A percentile compares a stretch with the other conserved stretches of the same genome.
Evolutionary conservation across 23 tunicate genomes (phyloP).

Genomic region (Oikopleura albicans): DNA sequence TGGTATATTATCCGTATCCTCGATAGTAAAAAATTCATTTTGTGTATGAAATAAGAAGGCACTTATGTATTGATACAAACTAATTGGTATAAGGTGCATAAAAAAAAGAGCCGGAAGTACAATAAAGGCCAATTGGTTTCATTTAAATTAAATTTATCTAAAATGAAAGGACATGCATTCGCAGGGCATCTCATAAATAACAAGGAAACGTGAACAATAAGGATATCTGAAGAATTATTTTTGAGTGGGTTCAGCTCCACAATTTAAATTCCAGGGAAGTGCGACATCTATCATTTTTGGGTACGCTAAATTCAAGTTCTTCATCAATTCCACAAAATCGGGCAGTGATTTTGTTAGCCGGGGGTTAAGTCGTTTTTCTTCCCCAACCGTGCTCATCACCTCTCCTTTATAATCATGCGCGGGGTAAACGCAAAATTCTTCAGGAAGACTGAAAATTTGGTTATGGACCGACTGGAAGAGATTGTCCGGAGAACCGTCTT

Average conservation of each 20-base stretch:
- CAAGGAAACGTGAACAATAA: too few species aligned
- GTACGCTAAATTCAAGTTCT: constrained; percentile 27
- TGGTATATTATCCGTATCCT: too few species aligned
- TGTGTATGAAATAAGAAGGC: too few species aligned
- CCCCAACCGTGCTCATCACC: constrained; percentile 27
- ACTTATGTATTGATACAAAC: too few species aligned
- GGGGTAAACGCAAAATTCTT: constrained; percentile 26
- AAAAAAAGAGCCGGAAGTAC: too few species aligned
- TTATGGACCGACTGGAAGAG: constrained; percentile 33
- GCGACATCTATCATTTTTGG: constrained; percentile 34
- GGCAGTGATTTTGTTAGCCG: constrained; percentile 27
- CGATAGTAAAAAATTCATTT: too few species aligned
- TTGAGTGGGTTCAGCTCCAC: neutral
- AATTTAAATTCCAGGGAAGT: neutral
- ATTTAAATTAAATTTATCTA: too few species aligned
- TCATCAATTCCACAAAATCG: constrained; percentile 38
- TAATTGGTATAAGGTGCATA: too few species aligned
- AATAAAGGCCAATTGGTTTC: too few species aligned
- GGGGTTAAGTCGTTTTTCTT: constrained; percentile 44
- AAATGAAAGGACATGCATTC: too few species aligned
- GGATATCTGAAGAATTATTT: too few species aligned
- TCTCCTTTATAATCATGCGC: constrained; percentile 52
- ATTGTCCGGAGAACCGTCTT: constrained; percentile 28
- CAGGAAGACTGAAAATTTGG: constrained; percentile 32
- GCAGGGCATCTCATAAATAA: too few species aligned